A percentile compares a stretch with the other conserved stretches of the same genome.
Conservation (phyloP, 2,888 invertebrate genomes). For the Neria commutata region DNA sequence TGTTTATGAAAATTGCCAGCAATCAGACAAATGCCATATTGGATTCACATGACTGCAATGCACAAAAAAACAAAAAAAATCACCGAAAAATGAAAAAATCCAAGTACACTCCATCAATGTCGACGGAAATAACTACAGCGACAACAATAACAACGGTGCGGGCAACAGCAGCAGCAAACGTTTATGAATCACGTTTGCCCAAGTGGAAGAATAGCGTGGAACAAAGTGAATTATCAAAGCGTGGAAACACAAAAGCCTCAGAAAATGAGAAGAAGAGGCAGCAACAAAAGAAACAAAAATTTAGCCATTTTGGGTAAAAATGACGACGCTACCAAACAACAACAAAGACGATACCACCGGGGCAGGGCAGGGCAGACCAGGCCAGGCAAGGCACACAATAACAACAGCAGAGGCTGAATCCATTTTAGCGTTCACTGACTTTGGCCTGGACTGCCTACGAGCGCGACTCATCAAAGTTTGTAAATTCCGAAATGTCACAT, state of each 20-base stretch:
- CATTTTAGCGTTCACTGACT: slow-evolving; percentile 49
- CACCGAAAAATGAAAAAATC: slow-evolving; percentile 42
- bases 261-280: slow-evolving; percentile 28
- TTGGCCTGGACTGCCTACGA: slow-evolving; percentile 15
- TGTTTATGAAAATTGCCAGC: slow-evolving; percentile 43
- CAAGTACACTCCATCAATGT: slow-evolving; percentile 52
- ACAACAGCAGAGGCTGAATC: slow-evolving; percentile 41
- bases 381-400: slow-evolving; percentile 18
- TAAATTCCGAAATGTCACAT: slow-evolving; percentile 43
- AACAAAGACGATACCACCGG: slow-evolving; percentile 25
- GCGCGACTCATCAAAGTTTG: slow-evolving; percentile 41
- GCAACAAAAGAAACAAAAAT: slow-evolving; percentile 46
- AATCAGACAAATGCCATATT: slow-evolving; percentile 51
- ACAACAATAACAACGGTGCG: slow-evolving; percentile 23
- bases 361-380: too few species aligned
- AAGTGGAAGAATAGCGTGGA: slow-evolving; percentile 11
- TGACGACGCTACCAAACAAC: slow-evolving; percentile 40
- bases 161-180: slow-evolving; percentile 26
- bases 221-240: slow-evolving; percentile 31
- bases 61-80: slow-evolving; percentile 6
- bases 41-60: slow-evolving; percentile 18
- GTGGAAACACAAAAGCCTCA: slow-evolving; percentile 24
- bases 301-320: slow-evolving; percentile 52
- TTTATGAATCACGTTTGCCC: slow-evolving; percentile 48
- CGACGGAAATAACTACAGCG: slow-evolving; percentile 39